phyloP scores from a whole-genome alignment of 1,140 invertebrate species.

The Drosophila prosaltans region DNA sequence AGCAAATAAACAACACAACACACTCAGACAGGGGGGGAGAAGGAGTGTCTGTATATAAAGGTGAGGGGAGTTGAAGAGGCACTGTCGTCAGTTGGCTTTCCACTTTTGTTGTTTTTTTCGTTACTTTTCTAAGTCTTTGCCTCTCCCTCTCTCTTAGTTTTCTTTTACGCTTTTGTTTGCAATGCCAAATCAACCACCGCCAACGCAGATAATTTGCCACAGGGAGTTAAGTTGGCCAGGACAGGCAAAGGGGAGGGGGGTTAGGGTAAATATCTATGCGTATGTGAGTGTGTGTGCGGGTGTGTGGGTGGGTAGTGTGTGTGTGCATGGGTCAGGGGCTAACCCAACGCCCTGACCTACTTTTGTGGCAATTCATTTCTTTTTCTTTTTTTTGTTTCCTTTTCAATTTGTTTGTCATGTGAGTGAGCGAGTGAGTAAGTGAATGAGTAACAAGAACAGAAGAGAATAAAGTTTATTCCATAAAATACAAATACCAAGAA shows the following conservation, averaged over 20 bases:
- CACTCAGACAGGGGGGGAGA: conserved; percentile 19
- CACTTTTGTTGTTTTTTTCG: conserved; percentile 42
- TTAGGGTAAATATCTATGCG: not conserved
- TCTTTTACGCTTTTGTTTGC: conserved; percentile 52
- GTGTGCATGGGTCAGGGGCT: conserved; percentile 31
- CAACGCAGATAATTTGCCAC: conserved; percentile 74
- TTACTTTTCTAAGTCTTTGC: not conserved
- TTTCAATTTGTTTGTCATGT: conserved; percentile 69
- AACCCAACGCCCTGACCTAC: conserved; percentile 70
- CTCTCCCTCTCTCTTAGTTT: not conserved
- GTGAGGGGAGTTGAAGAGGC: conserved; percentile 20
- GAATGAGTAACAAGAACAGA: conserved; percentile 37
- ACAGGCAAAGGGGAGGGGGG: conserved; percentile 3
- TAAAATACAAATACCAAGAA: conserved; percentile 66
- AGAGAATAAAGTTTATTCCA: conserved; percentile 64
- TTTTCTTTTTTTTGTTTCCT: conserved; percentile 16
- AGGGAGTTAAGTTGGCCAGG: conserved; percentile 48
- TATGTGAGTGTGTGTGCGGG: conserved; percentile 13
- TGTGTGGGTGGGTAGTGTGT: conserved; percentile 7
- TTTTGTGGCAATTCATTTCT: conserved; percentile 48
- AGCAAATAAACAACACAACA: conserved; percentile 62
- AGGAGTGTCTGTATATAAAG: not conserved
- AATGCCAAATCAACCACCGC: conserved; percentile 73
- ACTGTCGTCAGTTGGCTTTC: conserved; percentile 73
- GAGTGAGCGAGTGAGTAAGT: conserved; percentile 18